phyloP scores from a whole-genome alignment of 2,113 vertebrate genomes.

The Pogona vitticeps region DNA sequence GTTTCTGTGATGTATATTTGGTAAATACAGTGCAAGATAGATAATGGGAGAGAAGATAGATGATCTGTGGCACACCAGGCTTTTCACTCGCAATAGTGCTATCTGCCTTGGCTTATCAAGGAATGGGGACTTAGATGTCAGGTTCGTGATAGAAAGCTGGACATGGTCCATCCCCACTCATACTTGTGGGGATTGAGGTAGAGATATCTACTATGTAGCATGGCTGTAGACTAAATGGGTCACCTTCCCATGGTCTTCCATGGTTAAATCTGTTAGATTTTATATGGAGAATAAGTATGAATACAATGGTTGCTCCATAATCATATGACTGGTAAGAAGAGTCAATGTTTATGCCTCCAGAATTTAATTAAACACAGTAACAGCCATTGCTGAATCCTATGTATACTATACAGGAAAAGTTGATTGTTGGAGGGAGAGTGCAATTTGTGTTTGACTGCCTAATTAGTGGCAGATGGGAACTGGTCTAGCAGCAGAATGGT shows the following conservation, averaged over 20 bases:
- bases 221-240: background rate
- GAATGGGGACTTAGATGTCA: background rate
- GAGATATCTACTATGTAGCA: background rate
- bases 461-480: background rate
- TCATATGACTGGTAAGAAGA: background rate
- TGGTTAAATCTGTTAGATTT: background rate
- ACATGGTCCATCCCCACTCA: background rate
- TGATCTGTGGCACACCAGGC: background rate
- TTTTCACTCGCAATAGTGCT: background rate
- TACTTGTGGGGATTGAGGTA: background rate
- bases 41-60: background rate
- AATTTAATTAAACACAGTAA: background rate
- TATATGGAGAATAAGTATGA: background rate
- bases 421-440: background rate
- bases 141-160: background rate
- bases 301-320: background rate
- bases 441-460: background rate
- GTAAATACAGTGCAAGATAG: background rate
- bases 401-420: background rate
- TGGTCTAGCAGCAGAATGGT: background rate
- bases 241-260: background rate
- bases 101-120: background rate
- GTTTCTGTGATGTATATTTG: slow-evolving; percentile 1
- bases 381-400: background rate
- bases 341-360: background rate